Evolutionary conservation across 2,888 invertebrate species (phyloP), one percentile per base, ranked within the genome.

Genomic region (Agriopis leucophaearia): DNA sequence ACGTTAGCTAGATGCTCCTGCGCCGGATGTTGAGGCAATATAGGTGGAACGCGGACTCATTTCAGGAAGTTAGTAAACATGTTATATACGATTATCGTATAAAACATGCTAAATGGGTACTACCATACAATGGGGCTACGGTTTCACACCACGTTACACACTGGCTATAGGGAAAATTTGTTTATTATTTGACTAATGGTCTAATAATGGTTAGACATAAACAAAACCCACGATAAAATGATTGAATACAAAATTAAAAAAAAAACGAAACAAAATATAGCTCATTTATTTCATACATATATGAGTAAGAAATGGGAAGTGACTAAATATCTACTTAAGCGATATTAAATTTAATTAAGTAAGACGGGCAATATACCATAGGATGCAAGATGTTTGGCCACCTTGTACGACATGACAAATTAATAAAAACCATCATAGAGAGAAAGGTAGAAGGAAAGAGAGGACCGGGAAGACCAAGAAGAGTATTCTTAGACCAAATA

Each of bases 41-140:
- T 54, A 55, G 48, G 56, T 64, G 51, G 63, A 64, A 64, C 69
- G 66, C 57, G 67, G 67, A 47, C 66, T 55, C 35, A 61, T 69
- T 69, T 67, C 62, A 67, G 63, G 66, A 55, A 63, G 45, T 69
- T 70, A 45, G 45, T 44, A 56, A 63, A 67, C 51, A 64, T 48
- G 52, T 36, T 40, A 40, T 38, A 16, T 12, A 54, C 9, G 16
- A 10, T 3, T 54, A 45, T 45, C 15, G 15, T 45, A n/a, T 8
- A 9, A 47, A 47, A 47, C 47, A n/a, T 44, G n/a, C 13, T 15
- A 47, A 47, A 16, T 47, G 10, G 6, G 13, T n/a, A 45, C 45
- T 45, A 15, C 45, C 6, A 47, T 16, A 16, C 47, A 47, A 47
- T 47, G 47, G 16, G 15, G 9, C 7, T 15, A 16, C 16, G 1